Evolutionary conservation across 2,113 vertebrate species (phyloP), one percentile per base, ranked within the genome.

Genomic region (Pelmatolapia mariae): DNA sequence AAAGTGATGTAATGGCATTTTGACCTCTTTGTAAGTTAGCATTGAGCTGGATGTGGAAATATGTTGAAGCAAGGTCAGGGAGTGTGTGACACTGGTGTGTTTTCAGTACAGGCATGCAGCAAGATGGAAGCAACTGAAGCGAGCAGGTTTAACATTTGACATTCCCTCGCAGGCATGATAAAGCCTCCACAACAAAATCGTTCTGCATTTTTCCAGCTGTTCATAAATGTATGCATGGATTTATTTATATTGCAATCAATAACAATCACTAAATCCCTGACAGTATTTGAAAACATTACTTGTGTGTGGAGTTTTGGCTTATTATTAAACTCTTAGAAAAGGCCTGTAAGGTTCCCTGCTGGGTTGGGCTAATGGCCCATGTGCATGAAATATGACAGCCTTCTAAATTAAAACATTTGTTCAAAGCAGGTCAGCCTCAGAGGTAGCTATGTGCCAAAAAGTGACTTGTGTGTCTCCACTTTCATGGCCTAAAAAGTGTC

Each of bases 321-420:
- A 78, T 19, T 50, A 52, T 52, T 26, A 33, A 52, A 13, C 10
- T 52, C 45, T 78, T 78, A 78, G 73, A 31, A 31, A 50, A 10
- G 26, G 71, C 6, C 73, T 52, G 26, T 4, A 78, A 52, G 73
- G 73, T 78, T 78, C 73, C 45, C 73, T 78, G 73, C 18, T 78
- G 73, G 43, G 24, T 78, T 78, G 45, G 45, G 26, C 73, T 78
- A 78, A 78, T 78, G 73, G 45, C 26, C 73, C 26, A 10, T 1
- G 45, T 78, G 73, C 45, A 78, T 52, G 53, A 89, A 87, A 89
- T 85, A 87, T 91, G 89, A 89, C 83, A 89, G 80, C 54, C 56
- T 86, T 86, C 80, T 79, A 87, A 86, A 92, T 92, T 47, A 86
- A 89, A 89, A 76, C 33, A 59, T 89, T 87, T 87, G 76, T 85